These are phyloP conservation scores for Netelia melanura DNA, from an alignment of 2,888 invertebrate species.

Conservation along the genomic window DNA sequence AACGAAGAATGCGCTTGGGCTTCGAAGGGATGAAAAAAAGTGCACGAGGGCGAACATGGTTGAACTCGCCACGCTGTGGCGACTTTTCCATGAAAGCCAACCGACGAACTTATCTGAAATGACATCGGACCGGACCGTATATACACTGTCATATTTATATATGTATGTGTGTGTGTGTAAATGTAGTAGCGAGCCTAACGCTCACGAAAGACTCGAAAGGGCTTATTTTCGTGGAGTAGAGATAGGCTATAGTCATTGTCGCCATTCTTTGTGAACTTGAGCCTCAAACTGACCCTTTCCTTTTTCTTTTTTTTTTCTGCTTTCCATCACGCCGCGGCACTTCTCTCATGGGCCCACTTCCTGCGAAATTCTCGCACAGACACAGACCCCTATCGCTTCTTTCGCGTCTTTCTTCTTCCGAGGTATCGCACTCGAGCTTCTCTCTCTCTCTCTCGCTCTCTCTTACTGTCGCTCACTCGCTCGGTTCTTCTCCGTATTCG, in stretches of 20 bases:
- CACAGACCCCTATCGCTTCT: slow-evolving; percentile 28
- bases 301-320: slow-evolving; percentile 58
- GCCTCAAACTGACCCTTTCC: slow-evolving; percentile 64
- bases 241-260: slow-evolving; percentile 73
- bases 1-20: slow-evolving; percentile 60
- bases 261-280: slow-evolving; percentile 70
- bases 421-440: slow-evolving; percentile 29
- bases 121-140: slow-evolving; percentile 80
- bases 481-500: slow-evolving; percentile 39
- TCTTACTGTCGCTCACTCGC: neutral
- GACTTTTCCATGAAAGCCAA: slow-evolving; percentile 72
- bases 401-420: slow-evolving; percentile 35
- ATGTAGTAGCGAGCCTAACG: neutral
- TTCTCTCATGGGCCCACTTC: slow-evolving; percentile 20
- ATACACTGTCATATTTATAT: neutral
- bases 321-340: slow-evolving; percentile 57
- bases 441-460: neutral
- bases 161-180: neutral
- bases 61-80: slow-evolving; percentile 59
- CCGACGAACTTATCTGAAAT: slow-evolving; percentile 83
- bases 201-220: slow-evolving; percentile 74
- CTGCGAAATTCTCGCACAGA: slow-evolving; percentile 13
- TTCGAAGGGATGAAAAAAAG: slow-evolving; percentile 54
- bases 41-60: slow-evolving; percentile 58
- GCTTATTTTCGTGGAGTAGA: slow-evolving; percentile 75